These are phyloP conservation scores for Hyperopisus bebe DNA, from an alignment of 2,113 vertebrate species.

Conservation along the genomic window DNA sequence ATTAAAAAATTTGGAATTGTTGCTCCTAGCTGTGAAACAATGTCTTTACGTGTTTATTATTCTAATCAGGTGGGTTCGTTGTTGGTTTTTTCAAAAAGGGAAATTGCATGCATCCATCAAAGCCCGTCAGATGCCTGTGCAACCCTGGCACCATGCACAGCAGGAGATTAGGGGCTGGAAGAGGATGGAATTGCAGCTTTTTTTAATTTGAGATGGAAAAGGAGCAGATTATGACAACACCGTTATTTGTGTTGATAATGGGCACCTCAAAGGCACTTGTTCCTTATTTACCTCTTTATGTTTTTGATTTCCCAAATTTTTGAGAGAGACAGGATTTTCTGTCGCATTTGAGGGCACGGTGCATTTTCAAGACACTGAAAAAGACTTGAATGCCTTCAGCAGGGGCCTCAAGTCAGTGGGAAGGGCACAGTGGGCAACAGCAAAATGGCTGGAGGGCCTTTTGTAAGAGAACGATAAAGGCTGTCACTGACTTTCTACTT, in stretches of 20 bases:
- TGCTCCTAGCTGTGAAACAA: background rate
- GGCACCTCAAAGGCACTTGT: background rate
- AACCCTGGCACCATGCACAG: background rate
- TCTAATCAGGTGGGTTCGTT: background rate
- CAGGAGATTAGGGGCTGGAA: background rate
- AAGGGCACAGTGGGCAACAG: background rate
- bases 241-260: background rate
- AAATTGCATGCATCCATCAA: background rate
- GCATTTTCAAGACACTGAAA: background rate
- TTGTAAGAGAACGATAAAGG: background rate
- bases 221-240: background rate
- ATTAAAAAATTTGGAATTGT: background rate
- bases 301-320: background rate
- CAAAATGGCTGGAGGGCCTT: background rate
- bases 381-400: background rate
- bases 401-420: background rate
- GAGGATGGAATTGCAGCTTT: background rate
- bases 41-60: slow-evolving; percentile 3
- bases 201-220: background rate
- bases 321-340: background rate
- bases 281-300: background rate
- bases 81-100: background rate
- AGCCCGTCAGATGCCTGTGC: background rate
- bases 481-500: background rate
- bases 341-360: background rate